phyloP scores from a whole-genome alignment of 1,140 invertebrate genomes.

The Scaptomyza hsui region DNA sequence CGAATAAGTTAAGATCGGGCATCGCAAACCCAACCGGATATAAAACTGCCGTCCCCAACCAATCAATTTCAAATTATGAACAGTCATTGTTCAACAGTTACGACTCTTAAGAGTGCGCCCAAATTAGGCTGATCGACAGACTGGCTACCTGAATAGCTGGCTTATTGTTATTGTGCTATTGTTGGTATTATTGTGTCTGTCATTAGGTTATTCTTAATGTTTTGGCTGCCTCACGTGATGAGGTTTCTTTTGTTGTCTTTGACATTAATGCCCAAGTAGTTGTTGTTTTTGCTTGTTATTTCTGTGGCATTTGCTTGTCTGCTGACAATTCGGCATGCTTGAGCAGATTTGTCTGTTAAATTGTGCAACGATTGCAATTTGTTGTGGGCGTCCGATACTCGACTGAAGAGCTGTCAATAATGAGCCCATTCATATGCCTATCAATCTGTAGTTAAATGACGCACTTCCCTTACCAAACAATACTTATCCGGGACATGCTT shows the following conservation, averaged over 20 bases:
- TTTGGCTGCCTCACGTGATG: slow-evolving; percentile 53
- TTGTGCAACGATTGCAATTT: slow-evolving; percentile 66
- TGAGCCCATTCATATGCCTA: slow-evolving; percentile 57
- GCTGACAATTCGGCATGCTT: slow-evolving; percentile 51
- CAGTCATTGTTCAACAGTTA: slow-evolving; percentile 43
- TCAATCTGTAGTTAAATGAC: slow-evolving; percentile 33
- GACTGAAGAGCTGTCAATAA: slow-evolving; percentile 62
- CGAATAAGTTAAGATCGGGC: slow-evolving; percentile 32
- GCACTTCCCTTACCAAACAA: slow-evolving; percentile 50
- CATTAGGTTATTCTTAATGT: slow-evolving; percentile 23
- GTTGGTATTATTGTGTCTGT: slow-evolving; percentile 26
- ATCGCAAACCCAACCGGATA: slow-evolving; percentile 60
- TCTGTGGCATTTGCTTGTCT: slow-evolving; percentile 31
- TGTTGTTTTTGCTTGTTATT: slow-evolving; percentile 19
- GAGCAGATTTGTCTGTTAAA: slow-evolving; percentile 46
- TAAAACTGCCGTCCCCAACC: slow-evolving; percentile 51
- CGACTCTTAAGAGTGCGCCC: slow-evolving; percentile 21
- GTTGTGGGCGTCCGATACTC: slow-evolving; percentile 54
- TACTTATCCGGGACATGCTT: slow-evolving; percentile 35
- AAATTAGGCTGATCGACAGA: slow-evolving; percentile 30
- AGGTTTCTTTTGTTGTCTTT: slow-evolving; percentile 64
- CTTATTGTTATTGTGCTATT: slow-evolving; percentile 33
- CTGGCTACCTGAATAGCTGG: slow-evolving; percentile 31
- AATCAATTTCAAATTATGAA: slow-evolving; percentile 76
- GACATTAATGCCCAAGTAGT: slow-evolving; percentile 56